A percentile compares a stretch with the other conserved stretches of the same genome.
Conservation (phyloP, 2,113 vertebrate genomes). For the Nothobranchius kuhntae region DNA sequence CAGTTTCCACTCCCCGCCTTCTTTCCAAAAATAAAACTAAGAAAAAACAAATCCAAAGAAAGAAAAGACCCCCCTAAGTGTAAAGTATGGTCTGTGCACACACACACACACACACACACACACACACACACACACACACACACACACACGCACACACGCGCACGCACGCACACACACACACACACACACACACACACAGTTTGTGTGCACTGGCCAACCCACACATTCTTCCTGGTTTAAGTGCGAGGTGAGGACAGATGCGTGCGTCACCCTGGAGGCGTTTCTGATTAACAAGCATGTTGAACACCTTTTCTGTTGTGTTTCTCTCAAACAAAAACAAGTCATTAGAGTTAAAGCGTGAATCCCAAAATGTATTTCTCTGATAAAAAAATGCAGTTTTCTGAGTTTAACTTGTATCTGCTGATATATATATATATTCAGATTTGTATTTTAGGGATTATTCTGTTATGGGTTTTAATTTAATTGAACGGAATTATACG, state of each 20-base stretch:
- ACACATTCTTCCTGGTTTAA: slow-evolving; percentile 17
- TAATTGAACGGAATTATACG: slow-evolving; percentile 24
- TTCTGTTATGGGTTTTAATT: slow-evolving; percentile 9
- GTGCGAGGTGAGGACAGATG: slow-evolving; percentile 42
- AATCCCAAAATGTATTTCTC: slow-evolving; percentile 7
- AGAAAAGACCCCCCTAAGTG: background rate
- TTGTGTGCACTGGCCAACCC: background rate
- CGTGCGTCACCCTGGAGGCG: slow-evolving; percentile 26
- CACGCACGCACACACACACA: background rate
- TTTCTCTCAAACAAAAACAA: slow-evolving; percentile 29
- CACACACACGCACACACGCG: background rate
- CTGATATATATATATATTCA: too few species aligned
- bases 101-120: background rate
- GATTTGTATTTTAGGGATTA: background rate
- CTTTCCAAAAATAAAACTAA: background rate
- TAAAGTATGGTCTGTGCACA: background rate
- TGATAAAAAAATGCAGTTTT: slow-evolving; percentile 14
- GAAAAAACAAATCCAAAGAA: background rate
- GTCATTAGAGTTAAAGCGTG: slow-evolving; percentile 23
- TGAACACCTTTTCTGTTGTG: slow-evolving; percentile 26
- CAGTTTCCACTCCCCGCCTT: background rate
- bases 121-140: background rate
- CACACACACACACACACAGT: background rate
- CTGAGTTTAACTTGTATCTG: slow-evolving; percentile 4
- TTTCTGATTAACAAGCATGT: slow-evolving; percentile 36